Evolutionary conservation across 2,113 vertebrate genomes (phyloP).

Genomic region (Amblyopsis rosae): DNA sequence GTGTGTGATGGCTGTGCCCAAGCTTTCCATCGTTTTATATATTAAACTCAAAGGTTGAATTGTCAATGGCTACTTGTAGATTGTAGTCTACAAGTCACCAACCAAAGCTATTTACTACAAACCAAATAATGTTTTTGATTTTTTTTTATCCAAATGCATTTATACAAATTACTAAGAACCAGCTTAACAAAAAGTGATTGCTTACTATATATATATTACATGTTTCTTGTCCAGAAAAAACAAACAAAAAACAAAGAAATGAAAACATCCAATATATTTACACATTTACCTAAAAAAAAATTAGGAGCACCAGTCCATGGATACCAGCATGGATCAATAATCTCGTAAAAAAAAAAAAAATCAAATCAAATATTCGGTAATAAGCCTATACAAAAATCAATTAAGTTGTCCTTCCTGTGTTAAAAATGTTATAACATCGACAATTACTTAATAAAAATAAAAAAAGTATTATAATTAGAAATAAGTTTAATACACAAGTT

Average conservation of each 20-base stretch:
- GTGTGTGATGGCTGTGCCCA: too few relatives aligned
- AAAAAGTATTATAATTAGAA: constrained; percentile 14
- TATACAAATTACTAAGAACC: constrained; percentile 96
- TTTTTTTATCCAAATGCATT: constrained; percentile 79
- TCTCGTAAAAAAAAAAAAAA: constrained; percentile 50
- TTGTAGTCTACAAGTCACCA: too few relatives aligned
- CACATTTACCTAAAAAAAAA: constrained; percentile 81
- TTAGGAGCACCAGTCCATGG: constrained; percentile 82
- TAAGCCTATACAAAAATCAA: constrained; percentile 27
- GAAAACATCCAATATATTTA: constrained; percentile 85
- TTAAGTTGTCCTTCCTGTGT: constrained; percentile 31
- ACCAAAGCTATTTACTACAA: too few relatives aligned
- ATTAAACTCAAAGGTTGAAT: too few relatives aligned
- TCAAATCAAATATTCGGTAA: constrained; percentile 35
- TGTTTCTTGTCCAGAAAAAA: constrained; percentile 87
- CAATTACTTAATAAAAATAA: background rate
- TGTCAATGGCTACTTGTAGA: too few relatives aligned
- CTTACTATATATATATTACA: constrained; percentile 84
- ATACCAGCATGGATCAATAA: constrained; percentile 79
- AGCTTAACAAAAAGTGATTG: constrained; percentile 87
- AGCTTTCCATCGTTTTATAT: too few relatives aligned
- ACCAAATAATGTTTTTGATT: constrained; percentile 6
- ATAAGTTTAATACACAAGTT: constrained; percentile 28
- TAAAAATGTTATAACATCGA: constrained; percentile 30
- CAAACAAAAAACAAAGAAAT: constrained; percentile 71